Base-by-base conservation (phyloP, 2,797 vertebrate genomes). In the Catamblyrhynchus diadema region DNA sequence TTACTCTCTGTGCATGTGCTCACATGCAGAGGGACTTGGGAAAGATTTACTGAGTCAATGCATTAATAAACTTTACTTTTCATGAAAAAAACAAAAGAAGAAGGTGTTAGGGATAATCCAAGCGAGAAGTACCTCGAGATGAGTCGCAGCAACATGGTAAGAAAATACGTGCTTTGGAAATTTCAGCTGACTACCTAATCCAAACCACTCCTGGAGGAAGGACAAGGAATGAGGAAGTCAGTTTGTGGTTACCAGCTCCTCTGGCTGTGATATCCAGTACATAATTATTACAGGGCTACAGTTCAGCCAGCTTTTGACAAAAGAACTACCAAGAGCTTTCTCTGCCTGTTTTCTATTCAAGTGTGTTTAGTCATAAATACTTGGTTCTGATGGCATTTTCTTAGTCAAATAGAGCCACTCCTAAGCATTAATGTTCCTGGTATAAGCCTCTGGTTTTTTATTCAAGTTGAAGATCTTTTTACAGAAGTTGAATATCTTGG, bases 211-310 rank as follows among this genome's bases (percentile, higher is more conserved):
- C 91, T 86, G 80, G 47, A 94, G 94, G 92, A 97, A 95, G 80
- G 86, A 56, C 94, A 78, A 96, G 59, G 97, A 97, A 97, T 96
- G 97, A 97, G 97, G 97, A 97, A 97, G 91, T 92, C 67, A 93
- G 86, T 62, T 71, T 95, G 96, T 0, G 86, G 95, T 95, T 86
- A 81, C 77, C 83, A 93, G 62, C 70, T 83, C 70, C 91, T 83
- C 82, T 93, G 88, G 74, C 88, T 66, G 78, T 81, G 83, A 93
- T 93, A 94, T 20, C 77, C 92, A 94, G 75, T n/a, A 65, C 90
- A 83, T 82, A 91, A 94, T 85, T 91, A 95, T 56, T 93, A 42
- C 65, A 81, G 86, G 79, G 86, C 86, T 93, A 53, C 92, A 90
- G 77, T 91, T 94, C 93, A 95, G 71, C 42, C 77, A 79, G 48